Evolutionary conservation across 2,113 vertebrate species (phyloP).

Genomic region (Cercocebus atys): DNA sequence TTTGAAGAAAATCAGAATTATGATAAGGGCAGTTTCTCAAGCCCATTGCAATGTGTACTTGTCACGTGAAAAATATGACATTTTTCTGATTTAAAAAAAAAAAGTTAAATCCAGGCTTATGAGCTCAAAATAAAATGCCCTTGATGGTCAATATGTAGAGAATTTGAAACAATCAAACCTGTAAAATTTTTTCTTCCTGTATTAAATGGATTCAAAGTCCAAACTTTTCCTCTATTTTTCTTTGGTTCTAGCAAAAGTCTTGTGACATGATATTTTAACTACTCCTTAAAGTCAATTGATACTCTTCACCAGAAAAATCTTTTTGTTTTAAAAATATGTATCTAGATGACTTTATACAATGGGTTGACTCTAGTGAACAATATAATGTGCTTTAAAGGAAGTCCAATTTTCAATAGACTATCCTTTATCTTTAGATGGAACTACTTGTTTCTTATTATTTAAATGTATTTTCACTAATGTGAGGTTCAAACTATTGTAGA

Average conservation of each 20-base stretch:
- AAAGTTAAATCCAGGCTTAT: not conserved
- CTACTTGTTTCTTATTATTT: conserved; percentile 9
- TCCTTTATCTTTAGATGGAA: conserved; percentile 26
- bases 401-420: not conserved
- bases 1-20: conserved; percentile 60
- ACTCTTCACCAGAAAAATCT: conserved; percentile 12
- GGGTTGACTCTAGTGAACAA: conserved; percentile 6
- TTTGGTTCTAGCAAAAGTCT: conserved; percentile 17
- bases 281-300: conserved; percentile 32
- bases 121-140: conserved; percentile 11
- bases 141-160: not conserved
- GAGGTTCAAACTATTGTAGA: conserved; percentile 17
- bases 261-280: conserved; percentile 36
- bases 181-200: conserved; percentile 35
- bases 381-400: not conserved
- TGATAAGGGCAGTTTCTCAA: not conserved
- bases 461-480: not conserved
- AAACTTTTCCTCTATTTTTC: conserved; percentile 31
- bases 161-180: not conserved
- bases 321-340: not conserved
- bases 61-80: conserved; percentile 4
- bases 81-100: not conserved
- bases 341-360: not conserved
- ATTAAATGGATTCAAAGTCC: not conserved
- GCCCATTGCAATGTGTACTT: not conserved